Evolutionary conservation across 1,140 invertebrate genomes (phyloP).

Genomic region (Paraescarpia echinospica): DNA sequence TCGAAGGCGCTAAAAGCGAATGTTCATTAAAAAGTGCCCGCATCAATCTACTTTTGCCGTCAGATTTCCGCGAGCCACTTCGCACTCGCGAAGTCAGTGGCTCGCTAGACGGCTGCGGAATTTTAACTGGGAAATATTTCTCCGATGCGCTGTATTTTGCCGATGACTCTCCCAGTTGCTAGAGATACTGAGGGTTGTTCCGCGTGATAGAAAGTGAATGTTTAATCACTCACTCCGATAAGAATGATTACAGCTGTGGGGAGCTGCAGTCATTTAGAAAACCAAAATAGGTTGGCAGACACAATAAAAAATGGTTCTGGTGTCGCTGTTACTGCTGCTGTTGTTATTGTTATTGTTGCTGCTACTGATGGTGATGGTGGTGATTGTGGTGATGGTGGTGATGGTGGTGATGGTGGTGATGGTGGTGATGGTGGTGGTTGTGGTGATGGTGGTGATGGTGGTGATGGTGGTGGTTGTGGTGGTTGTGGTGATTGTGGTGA

Average conservation of each 20-base stretch:
- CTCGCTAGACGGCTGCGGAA: background rate
- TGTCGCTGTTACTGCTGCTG: conserved; percentile 36
- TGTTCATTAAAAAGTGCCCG: background rate
- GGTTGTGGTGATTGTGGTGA: no score
- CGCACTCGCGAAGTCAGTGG: background rate
- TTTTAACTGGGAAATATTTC: background rate
- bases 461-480: no score
- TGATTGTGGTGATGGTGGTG: conserved; percentile 47
- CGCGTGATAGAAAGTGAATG: background rate
- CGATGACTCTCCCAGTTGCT: background rate
- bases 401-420: no score
- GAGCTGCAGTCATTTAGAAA: background rate
- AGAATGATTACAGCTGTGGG: background rate
- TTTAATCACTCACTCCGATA: background rate
- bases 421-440: conserved; percentile 66
- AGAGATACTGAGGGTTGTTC: background rate
- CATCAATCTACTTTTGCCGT: background rate
- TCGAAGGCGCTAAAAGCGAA: background rate
- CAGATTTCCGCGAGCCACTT: background rate
- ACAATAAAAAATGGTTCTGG: background rate
- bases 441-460: no score
- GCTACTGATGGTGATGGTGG: conserved; percentile 37
- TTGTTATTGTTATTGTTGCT: conserved; percentile 29
- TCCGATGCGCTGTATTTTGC: background rate
- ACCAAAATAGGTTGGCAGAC: background rate